Conservation (phyloP, 2,113 vertebrate genomes). For the Pelecanoides urinatrix region DNA sequence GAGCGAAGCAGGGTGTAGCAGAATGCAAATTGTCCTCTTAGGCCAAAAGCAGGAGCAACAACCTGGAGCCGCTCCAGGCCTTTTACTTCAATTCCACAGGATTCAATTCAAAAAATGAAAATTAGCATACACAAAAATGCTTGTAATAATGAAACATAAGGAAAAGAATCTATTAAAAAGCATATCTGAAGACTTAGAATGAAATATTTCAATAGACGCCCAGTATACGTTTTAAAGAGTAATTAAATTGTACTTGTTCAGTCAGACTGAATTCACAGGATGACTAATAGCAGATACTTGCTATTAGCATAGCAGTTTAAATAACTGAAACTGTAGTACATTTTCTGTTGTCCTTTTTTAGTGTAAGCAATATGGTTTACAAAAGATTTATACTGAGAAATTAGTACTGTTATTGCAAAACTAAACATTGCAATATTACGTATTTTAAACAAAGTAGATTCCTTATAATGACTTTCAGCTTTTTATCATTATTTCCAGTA, state of each 20-base stretch:
- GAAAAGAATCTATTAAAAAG: neutral
- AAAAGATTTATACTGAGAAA: neutral
- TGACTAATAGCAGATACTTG: neutral
- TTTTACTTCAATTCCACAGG: neutral
- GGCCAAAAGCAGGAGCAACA: neutral
- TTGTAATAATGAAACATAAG: neutral
- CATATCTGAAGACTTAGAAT: neutral
- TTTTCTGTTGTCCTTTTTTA: neutral
- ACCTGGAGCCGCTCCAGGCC: neutral
- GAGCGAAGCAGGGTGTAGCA: neutral
- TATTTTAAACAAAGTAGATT: neutral
- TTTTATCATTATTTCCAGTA: conserved; percentile 11
- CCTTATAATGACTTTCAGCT: neutral
- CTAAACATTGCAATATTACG: neutral
- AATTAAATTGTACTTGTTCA: conserved; percentile 28
- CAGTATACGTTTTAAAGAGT: neutral
- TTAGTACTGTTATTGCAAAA: conserved; percentile 8
- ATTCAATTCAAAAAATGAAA: neutral
- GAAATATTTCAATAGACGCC: neutral
- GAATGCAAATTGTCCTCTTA: neutral
- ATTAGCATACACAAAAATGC: neutral
- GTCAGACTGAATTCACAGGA: neutral
- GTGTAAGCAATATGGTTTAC: neutral
- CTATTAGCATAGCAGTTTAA: neutral
- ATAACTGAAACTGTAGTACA: neutral